A percentile compares a stretch with the other conserved stretches of the same genome.
These are phyloP conservation scores for Temnothorax nylanderi DNA, from an alignment of 1,140 invertebrate species.

Conservation along the genomic window DNA sequence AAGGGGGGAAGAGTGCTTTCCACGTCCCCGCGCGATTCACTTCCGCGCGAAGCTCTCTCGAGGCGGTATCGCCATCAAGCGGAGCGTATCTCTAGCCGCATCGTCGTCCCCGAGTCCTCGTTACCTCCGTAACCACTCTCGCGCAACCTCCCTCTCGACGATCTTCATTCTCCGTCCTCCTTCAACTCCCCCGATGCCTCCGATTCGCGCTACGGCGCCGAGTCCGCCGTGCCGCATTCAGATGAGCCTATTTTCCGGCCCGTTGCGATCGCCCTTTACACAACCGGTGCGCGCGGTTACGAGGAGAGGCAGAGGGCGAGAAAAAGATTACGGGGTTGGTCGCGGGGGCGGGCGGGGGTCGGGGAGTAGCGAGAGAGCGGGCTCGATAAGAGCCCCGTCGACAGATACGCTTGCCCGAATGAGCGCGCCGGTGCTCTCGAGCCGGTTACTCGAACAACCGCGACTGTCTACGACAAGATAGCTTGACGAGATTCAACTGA, in stretches of 20 bases:
- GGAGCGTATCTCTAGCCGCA: constrained; percentile 58
- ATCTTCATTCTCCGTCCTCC: constrained; percentile 67
- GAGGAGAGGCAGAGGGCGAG: constrained; percentile 45
- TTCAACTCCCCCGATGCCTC: constrained; percentile 46
- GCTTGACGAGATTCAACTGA: constrained; percentile 45
- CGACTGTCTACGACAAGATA: constrained; percentile 54
- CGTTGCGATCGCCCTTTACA: constrained; percentile 74
- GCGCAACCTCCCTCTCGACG: constrained; percentile 40
- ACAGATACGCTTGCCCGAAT: constrained; percentile 56
- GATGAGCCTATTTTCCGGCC: constrained; percentile 81
- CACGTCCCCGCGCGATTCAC: constrained; percentile 53
- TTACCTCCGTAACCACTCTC: constrained; percentile 55
- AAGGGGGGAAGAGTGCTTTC: constrained; percentile 29
- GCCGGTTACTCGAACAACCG: constrained; percentile 6
- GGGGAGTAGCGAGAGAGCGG: not conserved
- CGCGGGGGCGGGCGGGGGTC: not conserved
- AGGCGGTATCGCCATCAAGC: constrained; percentile 51
- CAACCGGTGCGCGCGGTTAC: constrained; percentile 66
- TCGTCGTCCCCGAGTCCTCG: constrained; percentile 57
- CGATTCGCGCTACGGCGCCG: constrained; percentile 21
- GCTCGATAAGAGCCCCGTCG: constrained; percentile 47
- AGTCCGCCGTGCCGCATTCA: constrained; percentile 76
- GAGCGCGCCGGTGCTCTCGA: constrained; percentile 22
- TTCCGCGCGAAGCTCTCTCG: constrained; percentile 57
- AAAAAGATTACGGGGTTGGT: constrained; percentile 50